Percentiles rank a stretch among this genome's conserved stretches.
Conservation (phyloP, 2,797 vertebrate genomes). For the Tokudaia muenninki region DNA sequence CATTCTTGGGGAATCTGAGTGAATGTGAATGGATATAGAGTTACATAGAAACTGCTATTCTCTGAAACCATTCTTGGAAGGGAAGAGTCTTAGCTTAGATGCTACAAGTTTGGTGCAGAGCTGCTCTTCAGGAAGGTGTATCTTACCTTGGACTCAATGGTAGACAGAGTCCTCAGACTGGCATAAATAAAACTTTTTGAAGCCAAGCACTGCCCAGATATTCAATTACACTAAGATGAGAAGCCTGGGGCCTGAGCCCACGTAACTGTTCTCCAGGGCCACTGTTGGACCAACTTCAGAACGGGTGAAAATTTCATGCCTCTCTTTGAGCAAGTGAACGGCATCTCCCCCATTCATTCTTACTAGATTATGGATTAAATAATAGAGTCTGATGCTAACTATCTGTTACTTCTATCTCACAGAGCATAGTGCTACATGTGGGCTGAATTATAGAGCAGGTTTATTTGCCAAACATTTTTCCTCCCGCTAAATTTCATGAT, state of each 20-base stretch:
- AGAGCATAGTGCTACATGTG: conserved; percentile 64
- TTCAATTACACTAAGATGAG: background rate
- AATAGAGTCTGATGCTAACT: conserved; percentile 66
- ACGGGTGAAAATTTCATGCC: background rate
- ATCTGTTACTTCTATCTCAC: conserved; percentile 59
- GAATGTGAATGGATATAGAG: background rate
- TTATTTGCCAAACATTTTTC: conserved; percentile 69
- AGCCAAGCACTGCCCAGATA: background rate
- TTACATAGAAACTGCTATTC: conserved; percentile 19
- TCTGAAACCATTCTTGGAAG: background rate
- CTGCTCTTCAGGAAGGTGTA: background rate
- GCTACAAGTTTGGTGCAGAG: background rate
- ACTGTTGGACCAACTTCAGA: background rate
- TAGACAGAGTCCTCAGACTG: background rate
- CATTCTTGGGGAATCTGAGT: conserved; percentile 33
- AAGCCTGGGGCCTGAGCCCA: background rate
- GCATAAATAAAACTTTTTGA: background rate
- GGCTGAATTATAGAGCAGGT: conserved; percentile 61
- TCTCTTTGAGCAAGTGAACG: conserved; percentile 65
- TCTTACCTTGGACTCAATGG: background rate
- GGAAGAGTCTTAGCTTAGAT: background rate
- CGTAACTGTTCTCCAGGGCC: rapidly evolving
- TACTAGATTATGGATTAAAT: conserved; percentile 70
- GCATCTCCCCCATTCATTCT: conserved; percentile 46
- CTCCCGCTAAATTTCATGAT: conserved; percentile 58